A percentile compares a stretch with the other conserved stretches of the same genome.
Conservation (phyloP, 2,888 invertebrate species). For the Caenorhabditis becei region DNA sequence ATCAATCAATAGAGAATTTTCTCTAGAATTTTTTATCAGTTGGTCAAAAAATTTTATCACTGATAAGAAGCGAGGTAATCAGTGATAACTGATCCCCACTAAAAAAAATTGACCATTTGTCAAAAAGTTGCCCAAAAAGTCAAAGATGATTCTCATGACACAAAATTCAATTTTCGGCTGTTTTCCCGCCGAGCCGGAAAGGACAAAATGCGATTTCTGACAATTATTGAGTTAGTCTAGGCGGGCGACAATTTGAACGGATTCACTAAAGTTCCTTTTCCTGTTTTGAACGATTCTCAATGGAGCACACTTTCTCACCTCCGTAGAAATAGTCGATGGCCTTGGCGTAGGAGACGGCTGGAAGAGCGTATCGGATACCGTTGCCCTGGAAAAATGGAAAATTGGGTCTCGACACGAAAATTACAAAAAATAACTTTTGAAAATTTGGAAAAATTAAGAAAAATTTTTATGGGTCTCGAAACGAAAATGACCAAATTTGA, state of each 20-base stretch:
- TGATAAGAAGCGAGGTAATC: too few species aligned
- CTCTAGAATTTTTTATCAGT: too few species aligned
- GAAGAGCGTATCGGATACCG: slow-evolving; percentile 76
- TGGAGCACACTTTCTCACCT: slow-evolving; percentile 53
- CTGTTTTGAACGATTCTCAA: too few species aligned
- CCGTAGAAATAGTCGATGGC: slow-evolving; percentile 79
- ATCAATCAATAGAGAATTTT: too few species aligned
- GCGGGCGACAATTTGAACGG: too few species aligned
- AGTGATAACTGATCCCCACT: too few species aligned
- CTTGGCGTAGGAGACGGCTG: slow-evolving; percentile 76
- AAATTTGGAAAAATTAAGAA: slow-evolving; percentile 2
- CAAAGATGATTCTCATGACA: too few species aligned
- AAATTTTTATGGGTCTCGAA: background rate
- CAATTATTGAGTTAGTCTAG: too few species aligned
- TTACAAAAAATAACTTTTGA: slow-evolving; percentile 4
- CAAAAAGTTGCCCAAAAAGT: background rate
- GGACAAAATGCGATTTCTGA: background rate
- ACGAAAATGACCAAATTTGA: slow-evolving; percentile 1
- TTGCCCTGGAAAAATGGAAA: slow-evolving; percentile 69
- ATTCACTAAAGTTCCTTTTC: background rate
- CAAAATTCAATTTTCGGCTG: too few species aligned
- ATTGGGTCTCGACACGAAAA: background rate
- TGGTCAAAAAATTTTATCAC: too few species aligned
- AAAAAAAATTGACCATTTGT: too few species aligned
- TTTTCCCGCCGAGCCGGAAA: background rate